phyloP scores from a whole-genome alignment of 2,888 invertebrate genomes.

The Orthosia gracilis region DNA sequence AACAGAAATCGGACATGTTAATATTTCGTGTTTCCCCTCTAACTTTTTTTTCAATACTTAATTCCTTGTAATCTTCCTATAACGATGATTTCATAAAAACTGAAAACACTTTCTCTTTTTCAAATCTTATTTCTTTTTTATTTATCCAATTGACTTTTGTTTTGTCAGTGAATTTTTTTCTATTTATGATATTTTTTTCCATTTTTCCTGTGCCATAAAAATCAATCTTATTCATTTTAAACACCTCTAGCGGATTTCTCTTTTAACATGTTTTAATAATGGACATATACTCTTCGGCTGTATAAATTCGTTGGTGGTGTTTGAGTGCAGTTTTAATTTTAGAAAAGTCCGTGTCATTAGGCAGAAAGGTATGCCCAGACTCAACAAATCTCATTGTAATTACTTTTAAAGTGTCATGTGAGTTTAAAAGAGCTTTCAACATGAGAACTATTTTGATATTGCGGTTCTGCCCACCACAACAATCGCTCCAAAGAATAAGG shows the following conservation, averaged over 20 bases:
- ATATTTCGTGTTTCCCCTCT: conserved; percentile 17
- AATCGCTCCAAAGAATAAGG: conserved; percentile 30
- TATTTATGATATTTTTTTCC: conserved; percentile 29
- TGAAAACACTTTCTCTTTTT: conserved; percentile 27
- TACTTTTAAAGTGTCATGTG: conserved; percentile 7
- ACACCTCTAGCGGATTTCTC: conserved; percentile 26
- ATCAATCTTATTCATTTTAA: conserved; percentile 23
- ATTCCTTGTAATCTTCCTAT: conserved; percentile 18
- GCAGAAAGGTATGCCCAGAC: conserved; percentile 16
- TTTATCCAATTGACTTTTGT: conserved; percentile 22
- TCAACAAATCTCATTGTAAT: conserved; percentile 12
- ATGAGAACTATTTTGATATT: conserved; percentile 28
- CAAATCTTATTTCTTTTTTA: conserved; percentile 28
- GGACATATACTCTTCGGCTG: too few relatives aligned
- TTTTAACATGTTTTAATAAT: conserved; percentile 21
- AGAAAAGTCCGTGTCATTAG: conserved; percentile 17
- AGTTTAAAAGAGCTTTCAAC: conserved; percentile 22
- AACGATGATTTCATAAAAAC: conserved; percentile 25
- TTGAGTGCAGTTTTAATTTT: conserved; percentile 23
- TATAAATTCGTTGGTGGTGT: too few relatives aligned
- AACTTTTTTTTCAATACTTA: conserved; percentile 18
- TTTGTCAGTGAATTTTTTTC: too few relatives aligned
- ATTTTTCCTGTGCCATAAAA: conserved; percentile 23
- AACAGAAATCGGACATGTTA: conserved; percentile 27
- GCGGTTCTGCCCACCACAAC: conserved; percentile 24